A percentile compares a stretch with the other conserved stretches of the same genome.
Conservation (phyloP, 2,888 invertebrate genomes). For the Agrypnus murinus region DNA sequence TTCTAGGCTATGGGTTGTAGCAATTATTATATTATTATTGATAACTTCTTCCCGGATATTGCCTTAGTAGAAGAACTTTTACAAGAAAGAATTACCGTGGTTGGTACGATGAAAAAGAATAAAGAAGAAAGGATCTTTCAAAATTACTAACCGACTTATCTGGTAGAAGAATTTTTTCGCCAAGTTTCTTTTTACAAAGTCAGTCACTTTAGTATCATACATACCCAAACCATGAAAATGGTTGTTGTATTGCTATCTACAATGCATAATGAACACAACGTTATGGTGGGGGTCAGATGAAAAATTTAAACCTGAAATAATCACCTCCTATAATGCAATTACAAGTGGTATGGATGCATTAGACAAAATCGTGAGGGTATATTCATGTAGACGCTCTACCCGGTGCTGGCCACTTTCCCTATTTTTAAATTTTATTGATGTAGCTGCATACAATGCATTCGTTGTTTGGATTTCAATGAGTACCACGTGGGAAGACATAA, state of each 20-base stretch:
- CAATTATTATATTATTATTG: too few relatives aligned
- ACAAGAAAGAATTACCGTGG: constrained; percentile 17
- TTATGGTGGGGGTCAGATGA: constrained; percentile 11
- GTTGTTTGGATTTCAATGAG: constrained; percentile 19
- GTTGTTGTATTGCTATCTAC: constrained; percentile 18
- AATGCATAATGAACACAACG: constrained; percentile 23
- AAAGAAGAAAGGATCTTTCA: constrained; percentile 22
- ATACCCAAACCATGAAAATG: constrained; percentile 15
- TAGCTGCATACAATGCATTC: constrained; percentile 23
- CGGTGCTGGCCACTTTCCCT: constrained; percentile 18
- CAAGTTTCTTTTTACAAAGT: constrained; percentile 27
- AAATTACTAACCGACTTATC: constrained; percentile 23
- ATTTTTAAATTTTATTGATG: constrained; percentile 25
- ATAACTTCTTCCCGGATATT: constrained; percentile 29
- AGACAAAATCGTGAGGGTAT: constrained; percentile 15
- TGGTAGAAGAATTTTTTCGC: constrained; percentile 7
- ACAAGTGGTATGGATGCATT: constrained; percentile 17
- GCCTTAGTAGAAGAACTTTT: constrained; percentile 29
- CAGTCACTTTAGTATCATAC: constrained; percentile 19
- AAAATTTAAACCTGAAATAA: constrained; percentile 21
- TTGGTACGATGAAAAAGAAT: constrained; percentile 24
- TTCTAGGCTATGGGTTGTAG: too few relatives aligned
- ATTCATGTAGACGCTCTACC: constrained; percentile 23
- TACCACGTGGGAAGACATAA: constrained; percentile 15
- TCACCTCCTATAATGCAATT: neutral